Conservation (phyloP, 2,888 invertebrate genomes). For the Abrostola triplasia region DNA sequence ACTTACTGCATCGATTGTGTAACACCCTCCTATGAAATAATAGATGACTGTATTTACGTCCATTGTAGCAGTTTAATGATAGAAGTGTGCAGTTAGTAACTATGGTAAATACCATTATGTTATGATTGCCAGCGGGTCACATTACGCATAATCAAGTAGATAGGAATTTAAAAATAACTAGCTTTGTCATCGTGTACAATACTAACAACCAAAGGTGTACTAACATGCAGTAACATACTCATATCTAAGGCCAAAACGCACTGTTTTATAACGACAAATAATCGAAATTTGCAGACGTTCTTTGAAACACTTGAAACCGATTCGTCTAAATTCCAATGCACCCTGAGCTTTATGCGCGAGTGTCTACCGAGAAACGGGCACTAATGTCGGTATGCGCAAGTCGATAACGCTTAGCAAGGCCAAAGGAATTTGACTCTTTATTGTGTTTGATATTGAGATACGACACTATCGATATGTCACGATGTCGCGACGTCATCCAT, state of each 20-base stretch:
- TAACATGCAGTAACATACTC: conserved; percentile 9
- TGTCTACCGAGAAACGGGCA: conserved; percentile 49
- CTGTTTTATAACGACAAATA: conserved; percentile 22
- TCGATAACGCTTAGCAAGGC: conserved; percentile 65
- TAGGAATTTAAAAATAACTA: conserved; percentile 16
- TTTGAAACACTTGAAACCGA: conserved; percentile 43
- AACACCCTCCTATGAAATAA: conserved; percentile 14
- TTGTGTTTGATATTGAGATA: conserved; percentile 41
- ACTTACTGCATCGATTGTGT: conserved; percentile 32
- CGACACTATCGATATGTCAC: conserved; percentile 31
- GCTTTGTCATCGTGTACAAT: conserved; percentile 1
- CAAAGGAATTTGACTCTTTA: conserved; percentile 63
- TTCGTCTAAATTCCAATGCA: conserved; percentile 53
- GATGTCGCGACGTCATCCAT: conserved; percentile 33
- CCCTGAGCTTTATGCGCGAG: conserved; percentile 39
- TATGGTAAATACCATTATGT: conserved; percentile 6
- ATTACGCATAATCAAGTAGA: conserved; percentile 7
- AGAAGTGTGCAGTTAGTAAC: conserved; percentile 12
- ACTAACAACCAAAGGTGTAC: conserved; percentile 10
- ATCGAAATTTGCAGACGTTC: conserved; percentile 42
- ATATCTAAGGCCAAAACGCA: conserved; percentile 19
- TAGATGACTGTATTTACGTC: conserved; percentile 6
- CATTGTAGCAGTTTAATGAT: background rate
- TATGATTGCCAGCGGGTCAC: conserved; percentile 15
- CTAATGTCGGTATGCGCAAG: conserved; percentile 63